Evolutionary conservation across 2,113 vertebrate species (phyloP).

Genomic region (Bufo gargarizans): DNA sequence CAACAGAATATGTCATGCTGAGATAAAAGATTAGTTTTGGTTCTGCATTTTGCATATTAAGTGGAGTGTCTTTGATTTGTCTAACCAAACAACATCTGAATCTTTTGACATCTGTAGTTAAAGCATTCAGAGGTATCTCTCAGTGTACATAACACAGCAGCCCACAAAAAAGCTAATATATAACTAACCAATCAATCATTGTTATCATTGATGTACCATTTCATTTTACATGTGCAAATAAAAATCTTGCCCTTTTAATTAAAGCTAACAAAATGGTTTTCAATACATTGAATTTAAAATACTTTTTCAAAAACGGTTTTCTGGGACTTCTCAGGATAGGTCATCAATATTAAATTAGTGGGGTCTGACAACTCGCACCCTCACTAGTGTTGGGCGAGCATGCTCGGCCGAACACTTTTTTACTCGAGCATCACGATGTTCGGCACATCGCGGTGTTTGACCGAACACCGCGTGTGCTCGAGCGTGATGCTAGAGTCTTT

Average conservation of each 20-base stretch:
- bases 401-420: too few species aligned
- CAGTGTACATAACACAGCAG: not conserved
- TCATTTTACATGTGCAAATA: not conserved
- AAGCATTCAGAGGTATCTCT: not conserved
- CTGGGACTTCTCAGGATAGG: too few species aligned
- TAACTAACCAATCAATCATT: not conserved
- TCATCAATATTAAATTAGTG: too few species aligned
- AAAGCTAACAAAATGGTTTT: not conserved
- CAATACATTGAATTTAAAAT: too few species aligned
- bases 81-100: slow-evolving; percentile 2
- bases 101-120: not conserved
- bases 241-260: not conserved
- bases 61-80: not conserved
- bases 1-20: slow-evolving; percentile 13
- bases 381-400: too few species aligned
- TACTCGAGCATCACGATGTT: too few species aligned
- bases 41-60: slow-evolving; percentile 17
- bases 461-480: too few species aligned
- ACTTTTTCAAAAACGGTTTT: too few species aligned
- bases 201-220: not conserved
- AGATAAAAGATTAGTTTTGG: slow-evolving; percentile 30
- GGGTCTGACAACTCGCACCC: too few species aligned
- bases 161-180: not conserved
- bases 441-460: too few species aligned
- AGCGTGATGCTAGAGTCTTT: too few species aligned